These are phyloP conservation scores for Homalodisca vitripennis DNA, from an alignment of 1,140 invertebrate genomes.

Conservation along the genomic window DNA sequence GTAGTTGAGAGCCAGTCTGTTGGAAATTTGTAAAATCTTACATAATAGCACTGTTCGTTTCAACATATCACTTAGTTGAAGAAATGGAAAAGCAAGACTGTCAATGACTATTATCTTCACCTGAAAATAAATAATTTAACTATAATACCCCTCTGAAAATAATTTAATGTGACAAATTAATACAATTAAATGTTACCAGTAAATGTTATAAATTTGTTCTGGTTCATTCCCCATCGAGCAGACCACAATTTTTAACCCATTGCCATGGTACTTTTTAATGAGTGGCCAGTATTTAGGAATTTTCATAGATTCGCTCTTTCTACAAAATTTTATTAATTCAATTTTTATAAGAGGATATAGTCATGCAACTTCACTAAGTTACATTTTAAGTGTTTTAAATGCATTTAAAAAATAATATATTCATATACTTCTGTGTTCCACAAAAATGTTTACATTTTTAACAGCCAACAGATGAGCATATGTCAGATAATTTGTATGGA, in stretches of 20 bases:
- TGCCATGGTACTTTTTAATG: too few relatives aligned
- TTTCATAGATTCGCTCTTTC: too few relatives aligned
- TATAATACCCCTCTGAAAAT: not conserved
- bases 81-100: conserved; percentile 40
- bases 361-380: too few relatives aligned
- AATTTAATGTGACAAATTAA: conserved; percentile 5
- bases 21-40: conserved; percentile 33
- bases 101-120: conserved; percentile 40
- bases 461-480: too few relatives aligned
- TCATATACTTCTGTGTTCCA: too few relatives aligned
- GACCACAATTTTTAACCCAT: not conserved
- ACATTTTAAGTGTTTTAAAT: too few relatives aligned
- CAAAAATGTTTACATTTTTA: too few relatives aligned
- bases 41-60: conserved; percentile 35
- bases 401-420: too few relatives aligned
- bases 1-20: conserved; percentile 30
- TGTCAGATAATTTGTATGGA: too few relatives aligned
- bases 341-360: too few relatives aligned
- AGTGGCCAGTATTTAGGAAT: too few relatives aligned
- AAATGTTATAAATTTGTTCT: not conserved
- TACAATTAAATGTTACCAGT: not conserved
- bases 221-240: not conserved
- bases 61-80: conserved; percentile 35
- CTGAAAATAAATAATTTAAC: conserved; percentile 26
- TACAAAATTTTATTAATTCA: too few relatives aligned